A percentile compares a stretch with the other conserved stretches of the same genome.
phyloP scores from a whole-genome alignment of 2,113 vertebrate genomes.

The Casuarius casuarius region DNA sequence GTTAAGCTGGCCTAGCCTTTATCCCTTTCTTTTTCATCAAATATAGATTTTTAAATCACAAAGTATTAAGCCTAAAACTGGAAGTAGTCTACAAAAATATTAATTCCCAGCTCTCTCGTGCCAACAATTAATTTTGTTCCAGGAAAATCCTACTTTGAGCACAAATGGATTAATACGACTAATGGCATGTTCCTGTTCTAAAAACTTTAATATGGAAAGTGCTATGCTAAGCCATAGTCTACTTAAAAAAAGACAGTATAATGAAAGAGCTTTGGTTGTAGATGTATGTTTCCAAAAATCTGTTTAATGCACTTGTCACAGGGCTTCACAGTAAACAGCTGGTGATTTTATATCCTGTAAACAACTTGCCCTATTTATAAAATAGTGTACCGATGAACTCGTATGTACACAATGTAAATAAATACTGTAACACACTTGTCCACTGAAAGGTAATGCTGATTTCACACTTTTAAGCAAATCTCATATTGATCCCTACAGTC shows the following conservation, averaged over 20 bases:
- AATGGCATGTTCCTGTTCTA: slow-evolving; percentile 10
- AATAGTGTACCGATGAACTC: not conserved
- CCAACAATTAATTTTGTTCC: slow-evolving; percentile 14
- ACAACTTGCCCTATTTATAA: not conserved
- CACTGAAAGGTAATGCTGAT: not conserved
- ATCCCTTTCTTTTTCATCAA: not conserved
- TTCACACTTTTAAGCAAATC: not conserved
- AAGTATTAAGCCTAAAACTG: not conserved
- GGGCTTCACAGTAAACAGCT: slow-evolving; percentile 1
- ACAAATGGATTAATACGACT: slow-evolving; percentile 50
- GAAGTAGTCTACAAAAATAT: not conserved
- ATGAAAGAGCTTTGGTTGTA: not conserved
- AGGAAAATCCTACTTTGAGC: slow-evolving; percentile 32
- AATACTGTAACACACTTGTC: not conserved
- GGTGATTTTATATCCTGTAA: not conserved
- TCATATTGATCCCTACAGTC: not conserved
- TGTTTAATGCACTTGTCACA: slow-evolving; percentile 12
- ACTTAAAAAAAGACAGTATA: not conserved
- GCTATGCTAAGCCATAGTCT: slow-evolving; percentile 20
- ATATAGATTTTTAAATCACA: not conserved
- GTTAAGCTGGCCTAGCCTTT: not conserved
- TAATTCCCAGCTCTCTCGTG: not conserved
- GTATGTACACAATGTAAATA: not conserved
- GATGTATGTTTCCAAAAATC: slow-evolving; percentile 8
- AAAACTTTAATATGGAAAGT: slow-evolving; percentile 50